These are phyloP conservation scores for Microctonus hyperodae DNA, from an alignment of 2,888 invertebrate genomes.

Conservation along the genomic window DNA sequence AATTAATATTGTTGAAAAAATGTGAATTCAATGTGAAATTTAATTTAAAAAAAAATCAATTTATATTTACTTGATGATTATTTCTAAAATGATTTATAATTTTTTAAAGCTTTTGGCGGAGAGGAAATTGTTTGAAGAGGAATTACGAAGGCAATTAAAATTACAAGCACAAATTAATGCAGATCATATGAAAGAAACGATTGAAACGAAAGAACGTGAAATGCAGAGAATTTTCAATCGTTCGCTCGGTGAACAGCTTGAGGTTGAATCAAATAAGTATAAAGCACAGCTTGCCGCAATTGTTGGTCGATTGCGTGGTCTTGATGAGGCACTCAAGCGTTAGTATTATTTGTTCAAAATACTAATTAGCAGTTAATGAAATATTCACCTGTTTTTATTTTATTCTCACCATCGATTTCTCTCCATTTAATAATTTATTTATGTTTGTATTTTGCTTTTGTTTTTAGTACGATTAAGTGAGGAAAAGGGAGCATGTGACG, in stretches of 20 bases:
- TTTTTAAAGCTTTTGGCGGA: slow-evolving; percentile 70
- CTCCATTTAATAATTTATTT: neutral
- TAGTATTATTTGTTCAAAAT: slow-evolving; percentile 46
- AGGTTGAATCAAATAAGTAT: slow-evolving; percentile 73
- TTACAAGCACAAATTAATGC: slow-evolving; percentile 86
- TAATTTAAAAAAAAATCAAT: neutral
- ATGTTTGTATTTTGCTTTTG: too few relatives aligned
- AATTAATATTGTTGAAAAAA: neutral
- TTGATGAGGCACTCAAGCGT: slow-evolving; percentile 80
- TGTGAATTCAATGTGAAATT: neutral
- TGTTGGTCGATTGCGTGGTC: slow-evolving; percentile 77
- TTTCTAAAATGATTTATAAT: neutral
- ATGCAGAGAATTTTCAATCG: slow-evolving; percentile 64
- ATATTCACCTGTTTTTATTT: neutral
- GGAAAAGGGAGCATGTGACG: slow-evolving; percentile 77
- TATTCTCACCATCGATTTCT: neutral
- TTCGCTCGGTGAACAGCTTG: slow-evolving; percentile 73
- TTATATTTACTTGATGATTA: too few relatives aligned
- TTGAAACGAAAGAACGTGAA: slow-evolving; percentile 70
- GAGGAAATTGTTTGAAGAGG: slow-evolving; percentile 69
- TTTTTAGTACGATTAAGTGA: slow-evolving; percentile 73
- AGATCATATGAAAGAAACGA: slow-evolving; percentile 78
- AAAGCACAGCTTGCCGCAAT: slow-evolving; percentile 77
- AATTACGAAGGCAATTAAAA: slow-evolving; percentile 79
- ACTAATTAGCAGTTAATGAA: neutral